Percentiles rank a stretch among this genome's conserved stretches.
These are phyloP conservation scores for Artibeus lituratus DNA, from an alignment of 2,797 vertebrate species.

Conservation along the genomic window DNA sequence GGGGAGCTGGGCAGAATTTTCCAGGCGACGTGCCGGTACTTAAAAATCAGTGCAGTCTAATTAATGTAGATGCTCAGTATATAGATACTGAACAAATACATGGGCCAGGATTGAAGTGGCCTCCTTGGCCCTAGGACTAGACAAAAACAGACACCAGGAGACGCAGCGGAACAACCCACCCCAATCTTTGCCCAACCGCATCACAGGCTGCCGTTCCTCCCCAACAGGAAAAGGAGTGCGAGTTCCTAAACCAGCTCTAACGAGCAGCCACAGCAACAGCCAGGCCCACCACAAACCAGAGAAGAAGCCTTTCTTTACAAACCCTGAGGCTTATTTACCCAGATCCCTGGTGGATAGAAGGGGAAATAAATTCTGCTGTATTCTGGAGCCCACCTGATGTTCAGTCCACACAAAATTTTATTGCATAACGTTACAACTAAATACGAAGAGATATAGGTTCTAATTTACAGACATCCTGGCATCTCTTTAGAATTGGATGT, in stretches of 20 bases:
- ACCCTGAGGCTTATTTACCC: not conserved
- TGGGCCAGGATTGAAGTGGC: not conserved
- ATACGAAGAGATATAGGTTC: not conserved
- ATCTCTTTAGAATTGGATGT: not conserved
- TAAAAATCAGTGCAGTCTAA: not conserved
- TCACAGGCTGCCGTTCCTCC: not conserved
- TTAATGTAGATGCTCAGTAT: not conserved
- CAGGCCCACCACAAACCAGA: constrained; percentile 9
- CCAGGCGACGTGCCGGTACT: not conserved
- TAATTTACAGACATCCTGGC: not conserved
- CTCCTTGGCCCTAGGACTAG: not conserved
- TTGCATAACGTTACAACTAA: not conserved
- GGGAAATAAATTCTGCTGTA: not conserved
- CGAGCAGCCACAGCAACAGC: constrained; percentile 38
- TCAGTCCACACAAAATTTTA: not conserved
- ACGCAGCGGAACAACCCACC: not conserved
- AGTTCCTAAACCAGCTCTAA: constrained; percentile 37
- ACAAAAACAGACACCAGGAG: not conserved
- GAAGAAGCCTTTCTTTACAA: constrained; percentile 45
- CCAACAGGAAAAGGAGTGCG: constrained; percentile 9
- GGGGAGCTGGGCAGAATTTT: not conserved
- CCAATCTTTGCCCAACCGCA: not conserved
- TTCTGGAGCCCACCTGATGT: not conserved
- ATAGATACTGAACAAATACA: constrained; percentile 10
- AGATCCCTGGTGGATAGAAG: not conserved